phyloP scores from a whole-genome alignment of 2,113 vertebrate genomes.

The Burhinus oedicnemus region DNA sequence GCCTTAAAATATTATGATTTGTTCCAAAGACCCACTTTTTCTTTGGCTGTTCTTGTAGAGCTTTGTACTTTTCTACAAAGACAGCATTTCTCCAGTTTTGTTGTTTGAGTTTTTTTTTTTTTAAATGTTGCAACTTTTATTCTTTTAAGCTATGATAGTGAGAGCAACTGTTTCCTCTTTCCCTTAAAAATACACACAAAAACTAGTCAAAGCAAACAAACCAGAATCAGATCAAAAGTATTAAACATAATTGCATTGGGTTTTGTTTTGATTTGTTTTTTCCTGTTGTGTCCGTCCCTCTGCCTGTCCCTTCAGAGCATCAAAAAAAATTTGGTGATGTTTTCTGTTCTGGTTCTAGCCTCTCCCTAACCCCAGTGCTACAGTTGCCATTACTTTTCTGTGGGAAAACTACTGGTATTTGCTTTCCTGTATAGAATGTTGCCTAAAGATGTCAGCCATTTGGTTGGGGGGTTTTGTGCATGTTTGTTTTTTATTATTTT shows the following conservation, averaged over 20 bases:
- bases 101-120: not conserved
- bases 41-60: slow-evolving; percentile 69
- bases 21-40: slow-evolving; percentile 82
- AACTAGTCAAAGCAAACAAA: slow-evolving; percentile 7
- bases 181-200: slow-evolving; percentile 10
- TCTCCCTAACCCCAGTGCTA: slow-evolving; percentile 51
- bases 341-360: slow-evolving; percentile 55
- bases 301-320: not conserved
- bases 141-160: slow-evolving; percentile 68
- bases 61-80: slow-evolving; percentile 65
- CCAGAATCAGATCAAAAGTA: slow-evolving; percentile 53
- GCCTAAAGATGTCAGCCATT: slow-evolving; percentile 66
- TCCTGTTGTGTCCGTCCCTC: not conserved
- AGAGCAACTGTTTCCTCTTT: slow-evolving; percentile 70
- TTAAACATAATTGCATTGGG: not conserved
- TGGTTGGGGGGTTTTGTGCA: slow-evolving; percentile 62
- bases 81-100: slow-evolving; percentile 38
- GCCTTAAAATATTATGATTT: slow-evolving; percentile 84
- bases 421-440: slow-evolving; percentile 72
- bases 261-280: not conserved
- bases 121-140: slow-evolving; percentile 47
- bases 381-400: slow-evolving; percentile 71
- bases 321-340: slow-evolving; percentile 43
- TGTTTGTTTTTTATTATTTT: slow-evolving; percentile 15
- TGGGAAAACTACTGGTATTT: slow-evolving; percentile 76